A percentile compares a stretch with the other conserved stretches of the same genome.
These are phyloP conservation scores for Zelostemma sp. DNA, from an alignment of 1,140 invertebrate genomes.

Conservation along the genomic window DNA sequence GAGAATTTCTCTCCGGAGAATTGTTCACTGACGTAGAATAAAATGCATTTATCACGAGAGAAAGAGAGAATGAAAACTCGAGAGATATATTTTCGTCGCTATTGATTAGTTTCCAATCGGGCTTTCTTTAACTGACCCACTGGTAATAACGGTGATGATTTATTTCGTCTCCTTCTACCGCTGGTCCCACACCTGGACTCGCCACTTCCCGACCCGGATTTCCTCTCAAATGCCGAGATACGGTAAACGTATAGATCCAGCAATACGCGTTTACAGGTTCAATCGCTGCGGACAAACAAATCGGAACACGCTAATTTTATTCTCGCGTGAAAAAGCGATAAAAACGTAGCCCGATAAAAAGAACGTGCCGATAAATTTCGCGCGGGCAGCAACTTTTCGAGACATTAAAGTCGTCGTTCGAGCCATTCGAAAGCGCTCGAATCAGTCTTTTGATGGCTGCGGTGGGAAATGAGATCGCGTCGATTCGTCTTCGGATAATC, in stretches of 20 bases:
- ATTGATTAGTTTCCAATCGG: slow-evolving; percentile 6
- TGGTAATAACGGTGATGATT: slow-evolving; percentile 76
- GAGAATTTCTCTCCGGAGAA: too few relatives aligned
- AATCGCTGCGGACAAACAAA: slow-evolving; percentile 34
- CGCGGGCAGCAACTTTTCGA: too few relatives aligned
- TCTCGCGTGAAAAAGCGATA: too few relatives aligned
- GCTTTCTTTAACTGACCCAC: slow-evolving; percentile 68
- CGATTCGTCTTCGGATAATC: slow-evolving; percentile 36
- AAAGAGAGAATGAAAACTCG: neutral
- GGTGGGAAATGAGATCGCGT: slow-evolving; percentile 21
- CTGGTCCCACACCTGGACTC: slow-evolving; percentile 56
- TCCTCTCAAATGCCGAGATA: slow-evolving; percentile 57
- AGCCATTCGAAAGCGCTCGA: slow-evolving; percentile 8
- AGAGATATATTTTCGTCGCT: neutral
- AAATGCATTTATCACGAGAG: neutral
- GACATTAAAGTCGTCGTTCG: neutral
- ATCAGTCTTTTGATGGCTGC: slow-evolving; percentile 17
- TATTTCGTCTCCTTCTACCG: slow-evolving; percentile 60
- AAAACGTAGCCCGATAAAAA: too few relatives aligned
- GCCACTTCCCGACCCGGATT: slow-evolving; percentile 51
- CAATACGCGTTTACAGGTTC: slow-evolving; percentile 75
- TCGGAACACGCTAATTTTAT: too few relatives aligned
- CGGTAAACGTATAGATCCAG: slow-evolving; percentile 76
- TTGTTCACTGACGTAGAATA: too few relatives aligned
- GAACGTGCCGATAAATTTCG: too few relatives aligned